Conservation (phyloP, 2,797 vertebrate species). For the Gallinago nigripennis region DNA sequence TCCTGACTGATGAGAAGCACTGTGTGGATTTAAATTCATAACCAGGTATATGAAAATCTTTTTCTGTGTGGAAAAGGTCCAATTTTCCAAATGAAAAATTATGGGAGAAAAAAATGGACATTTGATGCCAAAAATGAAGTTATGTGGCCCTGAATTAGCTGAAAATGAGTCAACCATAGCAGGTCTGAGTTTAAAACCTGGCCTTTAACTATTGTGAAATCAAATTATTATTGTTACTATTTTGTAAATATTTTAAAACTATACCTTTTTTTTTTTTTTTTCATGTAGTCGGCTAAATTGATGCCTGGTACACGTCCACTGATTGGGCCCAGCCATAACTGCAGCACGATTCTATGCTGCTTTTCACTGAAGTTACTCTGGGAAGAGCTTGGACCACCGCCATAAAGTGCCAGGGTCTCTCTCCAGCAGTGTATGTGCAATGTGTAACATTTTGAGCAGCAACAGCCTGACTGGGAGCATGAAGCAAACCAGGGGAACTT, state of each 20-base stretch:
- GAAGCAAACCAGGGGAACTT: neutral
- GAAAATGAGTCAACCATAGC: neutral
- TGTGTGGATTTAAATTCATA: neutral
- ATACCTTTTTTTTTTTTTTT: neutral
- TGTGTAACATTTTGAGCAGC: neutral
- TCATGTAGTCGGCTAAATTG: neutral
- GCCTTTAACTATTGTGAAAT: neutral
- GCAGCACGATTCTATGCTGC: fast-evolving
- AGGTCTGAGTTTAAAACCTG: neutral
- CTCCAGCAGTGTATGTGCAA: neutral
- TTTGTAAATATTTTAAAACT: neutral
- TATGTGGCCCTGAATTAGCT: fast-evolving
- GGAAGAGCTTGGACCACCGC: neutral
- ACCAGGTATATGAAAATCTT: neutral
- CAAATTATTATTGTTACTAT: too few species aligned
- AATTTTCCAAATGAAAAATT: neutral
- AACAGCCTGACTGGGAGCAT: neutral
- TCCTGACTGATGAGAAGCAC: neutral
- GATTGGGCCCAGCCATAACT: neutral
- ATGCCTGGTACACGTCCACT: neutral
- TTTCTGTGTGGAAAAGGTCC: neutral
- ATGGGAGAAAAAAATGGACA: fast-evolving
- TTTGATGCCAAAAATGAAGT: neutral
- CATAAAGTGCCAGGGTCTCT: neutral
- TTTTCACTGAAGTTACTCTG: neutral